Percentiles rank a stretch among this genome's conserved stretches.
phyloP scores from a whole-genome alignment of 2,888 invertebrate genomes.

The Lottia gigantea region DNA sequence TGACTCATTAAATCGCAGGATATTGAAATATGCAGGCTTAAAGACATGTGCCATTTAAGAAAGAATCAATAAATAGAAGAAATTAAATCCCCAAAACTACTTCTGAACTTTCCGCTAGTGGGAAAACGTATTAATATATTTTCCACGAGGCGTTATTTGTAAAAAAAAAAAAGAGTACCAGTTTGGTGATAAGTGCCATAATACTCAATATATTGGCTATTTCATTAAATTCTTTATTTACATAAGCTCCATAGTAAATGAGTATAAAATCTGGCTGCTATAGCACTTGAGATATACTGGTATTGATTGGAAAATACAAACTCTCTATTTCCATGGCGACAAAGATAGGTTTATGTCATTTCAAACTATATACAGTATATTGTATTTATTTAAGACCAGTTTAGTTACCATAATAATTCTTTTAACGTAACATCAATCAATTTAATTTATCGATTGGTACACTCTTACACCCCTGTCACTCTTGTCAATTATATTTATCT shows the following conservation, averaged over 20 bases:
- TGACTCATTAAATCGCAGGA: constrained; percentile 26
- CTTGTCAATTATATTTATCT: no score
- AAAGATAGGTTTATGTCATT: constrained; percentile 13
- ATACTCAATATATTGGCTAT: constrained; percentile 36
- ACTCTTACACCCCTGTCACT: no score
- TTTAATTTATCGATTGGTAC: no score
- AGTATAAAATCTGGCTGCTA: constrained; percentile 19
- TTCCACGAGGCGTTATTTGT: not conserved
- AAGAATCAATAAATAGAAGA: constrained; percentile 38
- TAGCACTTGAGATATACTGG: constrained; percentile 35
- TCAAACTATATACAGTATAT: constrained; percentile 5
- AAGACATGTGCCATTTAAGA: constrained; percentile 36
- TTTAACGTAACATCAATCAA: not conserved
- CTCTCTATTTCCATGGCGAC: constrained; percentile 30
- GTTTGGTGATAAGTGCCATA: constrained; percentile 18
- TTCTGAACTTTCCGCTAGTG: constrained; percentile 6
- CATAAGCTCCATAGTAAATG: constrained; percentile 32
- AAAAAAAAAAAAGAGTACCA: not conserved
- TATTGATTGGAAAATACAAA: constrained; percentile 38
- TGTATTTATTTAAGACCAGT: not conserved
- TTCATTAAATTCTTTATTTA: constrained; percentile 40
- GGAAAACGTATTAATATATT: constrained; percentile 17
- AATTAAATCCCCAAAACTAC: constrained; percentile 25
- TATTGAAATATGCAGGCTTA: constrained; percentile 24
- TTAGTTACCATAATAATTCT: constrained; percentile 7